Conservation (phyloP, 2,888 invertebrate genomes). For the Drosophila neotestacea region DNA sequence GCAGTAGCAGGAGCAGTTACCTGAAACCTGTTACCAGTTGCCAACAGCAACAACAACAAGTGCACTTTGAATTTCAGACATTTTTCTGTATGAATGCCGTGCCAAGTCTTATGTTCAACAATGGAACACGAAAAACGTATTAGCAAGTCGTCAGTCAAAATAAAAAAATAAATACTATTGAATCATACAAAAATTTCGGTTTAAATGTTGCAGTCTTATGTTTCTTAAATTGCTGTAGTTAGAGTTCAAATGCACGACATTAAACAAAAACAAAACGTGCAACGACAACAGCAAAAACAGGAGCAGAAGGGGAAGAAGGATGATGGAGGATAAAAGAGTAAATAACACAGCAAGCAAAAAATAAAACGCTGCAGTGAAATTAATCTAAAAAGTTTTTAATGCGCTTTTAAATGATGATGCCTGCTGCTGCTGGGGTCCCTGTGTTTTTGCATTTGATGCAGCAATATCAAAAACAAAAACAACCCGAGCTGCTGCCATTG, state of each 20-base stretch:
- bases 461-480: constrained; percentile 26
- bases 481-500: constrained; percentile 29
- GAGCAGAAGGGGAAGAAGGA: constrained; percentile 28
- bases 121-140: constrained; percentile 73
- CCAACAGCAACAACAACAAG: constrained; percentile 48
- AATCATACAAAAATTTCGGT: constrained; percentile 10
- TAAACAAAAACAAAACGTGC: constrained; percentile 46
- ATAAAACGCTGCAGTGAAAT: constrained; percentile 73
- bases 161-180: not conserved
- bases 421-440: constrained; percentile 30
- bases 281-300: not conserved
- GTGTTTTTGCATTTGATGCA: constrained; percentile 45
- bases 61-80: constrained; percentile 56
- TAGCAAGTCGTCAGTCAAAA: constrained; percentile 43
- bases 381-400: constrained; percentile 85
- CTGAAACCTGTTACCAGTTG: constrained; percentile 16
- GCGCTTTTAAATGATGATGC: constrained; percentile 84
- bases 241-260: constrained; percentile 42
- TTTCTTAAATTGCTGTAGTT: constrained; percentile 57
- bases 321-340: constrained; percentile 38
- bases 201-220: constrained; percentile 10
- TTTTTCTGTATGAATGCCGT: constrained; percentile 35
- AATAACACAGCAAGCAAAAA: constrained; percentile 58
- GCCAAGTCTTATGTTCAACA: constrained; percentile 43
- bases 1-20: constrained; percentile 15